Conservation (phyloP, 2,888 invertebrate species). For the Drosophila vallismaia region DNA sequence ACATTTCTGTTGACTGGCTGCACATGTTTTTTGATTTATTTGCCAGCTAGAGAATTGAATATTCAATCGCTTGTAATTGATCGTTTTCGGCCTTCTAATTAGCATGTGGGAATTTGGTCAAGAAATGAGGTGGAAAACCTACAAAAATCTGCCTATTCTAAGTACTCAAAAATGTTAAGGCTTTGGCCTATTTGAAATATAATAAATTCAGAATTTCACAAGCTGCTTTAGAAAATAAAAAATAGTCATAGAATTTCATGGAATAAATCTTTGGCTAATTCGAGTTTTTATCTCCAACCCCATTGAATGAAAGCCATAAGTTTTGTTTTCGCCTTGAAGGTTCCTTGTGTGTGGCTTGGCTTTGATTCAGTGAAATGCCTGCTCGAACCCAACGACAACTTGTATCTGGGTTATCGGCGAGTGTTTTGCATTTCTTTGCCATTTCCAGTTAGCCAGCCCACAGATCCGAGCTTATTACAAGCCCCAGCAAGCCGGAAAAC, state of each 20-base stretch:
- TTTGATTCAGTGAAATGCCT: slow-evolving; percentile 20
- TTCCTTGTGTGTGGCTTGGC: slow-evolving; percentile 33
- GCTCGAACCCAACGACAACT: slow-evolving; percentile 30
- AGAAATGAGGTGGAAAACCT: too few relatives aligned
- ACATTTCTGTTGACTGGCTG: slow-evolving; percentile 51
- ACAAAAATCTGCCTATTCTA: too few relatives aligned
- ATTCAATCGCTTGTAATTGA: slow-evolving; percentile 36
- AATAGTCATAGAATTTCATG: not conserved
- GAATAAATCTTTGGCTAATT: slow-evolving; percentile 7
- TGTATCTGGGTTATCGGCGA: slow-evolving; percentile 60
- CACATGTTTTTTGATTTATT: slow-evolving; percentile 72
- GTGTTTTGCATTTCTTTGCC: slow-evolving; percentile 47
- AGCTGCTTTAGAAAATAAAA: not conserved
- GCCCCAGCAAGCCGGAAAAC: slow-evolving; percentile 32
- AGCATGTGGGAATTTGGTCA: slow-evolving; percentile 34
- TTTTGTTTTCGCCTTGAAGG: slow-evolving; percentile 30
- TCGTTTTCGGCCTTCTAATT: slow-evolving; percentile 38
- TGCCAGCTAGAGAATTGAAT: slow-evolving; percentile 36
- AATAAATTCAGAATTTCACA: not conserved
- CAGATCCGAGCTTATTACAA: slow-evolving; percentile 40
- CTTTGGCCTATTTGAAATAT: too few relatives aligned
- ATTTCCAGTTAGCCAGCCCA: slow-evolving; percentile 41
- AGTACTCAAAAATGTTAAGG: too few relatives aligned
- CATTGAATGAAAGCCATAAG: not conserved
- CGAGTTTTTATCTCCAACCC: not conserved